Evolutionary conservation across 1,140 invertebrate species (phyloP), one percentile per base, ranked within the genome.

Genomic region (Cotesia vestalis): DNA sequence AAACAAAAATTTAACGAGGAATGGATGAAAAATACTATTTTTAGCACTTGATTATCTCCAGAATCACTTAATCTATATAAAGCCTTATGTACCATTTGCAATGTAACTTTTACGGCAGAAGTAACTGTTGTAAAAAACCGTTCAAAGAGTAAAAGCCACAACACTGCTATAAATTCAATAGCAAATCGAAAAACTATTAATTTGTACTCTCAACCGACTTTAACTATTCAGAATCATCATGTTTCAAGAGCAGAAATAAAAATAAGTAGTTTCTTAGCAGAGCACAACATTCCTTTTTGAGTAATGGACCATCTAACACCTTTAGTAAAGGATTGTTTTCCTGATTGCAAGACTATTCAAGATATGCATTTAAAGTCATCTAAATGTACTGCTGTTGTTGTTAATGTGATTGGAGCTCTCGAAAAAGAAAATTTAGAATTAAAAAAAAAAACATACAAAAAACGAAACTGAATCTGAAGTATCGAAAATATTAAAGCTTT

Each of bases 391-490:
- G 70, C 66, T 0, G 66, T 79, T 14, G 64, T 79, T 0, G 76
- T 71, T 67, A 77, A 79, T 71, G 77, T 78, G 4, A 64, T 80
- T 66, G 78, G 76, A n/a, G 63, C 66, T 17, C 36, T 62, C 5
- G 27, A 76, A 60, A 76, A 78, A 67, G 9, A 68, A 17, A 11
- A 11, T 9, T 63, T 79, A 64, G 35, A 71, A 4, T 34, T 34
- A 46, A 77, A 40, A 2, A 72, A 52, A 51, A 64, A 64, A 64
- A 27, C 2, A 27, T 27, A 27, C 27, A 27, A 1, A 1, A 27
- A 27, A 27, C 27, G 27, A 27, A 27, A 27, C 27, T 27, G 27
- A 27, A 27, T 27, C 27, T 27, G 3, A 27, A 2, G 27, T 27
- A 27, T 27, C 1, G 2, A 27, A 27, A 27, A 27, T 27, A 27